phyloP scores from a whole-genome alignment of 2,113 vertebrate species.

The Stigmatopora argus region DNA sequence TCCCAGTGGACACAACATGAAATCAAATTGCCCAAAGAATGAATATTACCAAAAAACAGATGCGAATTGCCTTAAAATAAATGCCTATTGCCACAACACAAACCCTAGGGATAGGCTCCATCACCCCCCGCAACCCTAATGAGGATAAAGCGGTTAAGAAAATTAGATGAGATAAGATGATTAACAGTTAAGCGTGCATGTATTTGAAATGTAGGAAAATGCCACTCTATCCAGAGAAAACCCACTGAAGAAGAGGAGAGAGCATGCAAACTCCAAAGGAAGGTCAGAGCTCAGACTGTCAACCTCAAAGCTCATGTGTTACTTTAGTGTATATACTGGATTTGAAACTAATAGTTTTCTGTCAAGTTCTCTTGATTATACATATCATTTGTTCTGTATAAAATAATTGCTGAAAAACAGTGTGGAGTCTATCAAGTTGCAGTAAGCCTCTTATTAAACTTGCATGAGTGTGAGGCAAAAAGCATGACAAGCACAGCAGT shows the following conservation, averaged over 20 bases:
- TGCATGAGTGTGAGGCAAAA: constrained; percentile 59
- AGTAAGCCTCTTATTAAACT: constrained; percentile 64
- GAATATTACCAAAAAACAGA: too few relatives aligned
- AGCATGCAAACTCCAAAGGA: background rate
- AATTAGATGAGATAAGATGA: background rate
- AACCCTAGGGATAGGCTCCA: too few relatives aligned
- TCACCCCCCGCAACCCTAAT: too few relatives aligned
- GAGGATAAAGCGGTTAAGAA: too few relatives aligned
- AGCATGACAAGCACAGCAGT: constrained; percentile 52
- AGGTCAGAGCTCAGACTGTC: background rate
- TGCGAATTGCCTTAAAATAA: too few relatives aligned
- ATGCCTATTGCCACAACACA: too few relatives aligned
- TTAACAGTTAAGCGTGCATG: background rate
- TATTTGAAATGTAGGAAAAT: background rate
- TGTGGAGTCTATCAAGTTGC: constrained; percentile 59
- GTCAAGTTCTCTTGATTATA: constrained; percentile 44
- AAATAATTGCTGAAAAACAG: constrained; percentile 66
- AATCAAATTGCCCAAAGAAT: too few relatives aligned
- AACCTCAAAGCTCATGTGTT: background rate
- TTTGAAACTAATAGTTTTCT: constrained; percentile 21
- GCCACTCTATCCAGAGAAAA: background rate
- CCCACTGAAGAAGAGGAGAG: background rate
- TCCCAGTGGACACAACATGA: too few relatives aligned
- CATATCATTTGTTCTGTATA: constrained; percentile 46
- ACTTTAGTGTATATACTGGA: background rate